Evolutionary conservation across 2,888 invertebrate genomes (phyloP).

Genomic region (Escarpia spicata): DNA sequence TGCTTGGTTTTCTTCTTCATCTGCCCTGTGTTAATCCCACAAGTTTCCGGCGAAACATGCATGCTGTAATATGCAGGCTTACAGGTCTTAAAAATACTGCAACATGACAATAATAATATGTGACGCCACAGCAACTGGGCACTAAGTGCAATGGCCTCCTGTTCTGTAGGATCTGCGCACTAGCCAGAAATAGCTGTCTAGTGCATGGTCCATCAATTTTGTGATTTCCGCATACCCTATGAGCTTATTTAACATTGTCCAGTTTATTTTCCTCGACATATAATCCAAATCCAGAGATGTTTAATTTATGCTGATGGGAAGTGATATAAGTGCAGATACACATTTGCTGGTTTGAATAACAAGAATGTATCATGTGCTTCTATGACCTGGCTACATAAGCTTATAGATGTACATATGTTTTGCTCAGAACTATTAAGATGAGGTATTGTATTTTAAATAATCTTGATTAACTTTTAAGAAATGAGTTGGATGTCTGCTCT

Average conservation of each 20-base stretch:
- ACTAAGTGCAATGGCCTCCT: no score
- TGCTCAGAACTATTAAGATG: background rate
- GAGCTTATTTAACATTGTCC: no score
- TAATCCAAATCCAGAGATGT: background rate
- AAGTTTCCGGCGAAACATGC: background rate
- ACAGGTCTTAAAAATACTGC: background rate
- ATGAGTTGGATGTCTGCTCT: background rate
- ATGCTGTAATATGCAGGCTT: background rate
- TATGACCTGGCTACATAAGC: background rate
- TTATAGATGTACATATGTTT: background rate
- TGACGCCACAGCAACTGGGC: no score
- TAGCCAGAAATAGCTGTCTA: no score
- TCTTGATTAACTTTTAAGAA: background rate
- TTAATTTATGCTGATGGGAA: background rate
- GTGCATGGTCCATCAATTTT: no score
- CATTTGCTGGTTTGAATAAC: background rate
- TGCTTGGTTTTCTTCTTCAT: background rate
- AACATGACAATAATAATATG: background rate
- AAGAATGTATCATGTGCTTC: background rate
- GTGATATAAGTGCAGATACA: no score
- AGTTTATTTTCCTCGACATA: no score
- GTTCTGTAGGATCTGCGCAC: no score
- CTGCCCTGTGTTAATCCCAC: slow-evolving; percentile 24
- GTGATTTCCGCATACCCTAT: no score
- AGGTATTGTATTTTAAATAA: slow-evolving; percentile 18